phyloP scores from a whole-genome alignment of 2,797 vertebrate species.

The Heteromormyrus szaboi region DNA sequence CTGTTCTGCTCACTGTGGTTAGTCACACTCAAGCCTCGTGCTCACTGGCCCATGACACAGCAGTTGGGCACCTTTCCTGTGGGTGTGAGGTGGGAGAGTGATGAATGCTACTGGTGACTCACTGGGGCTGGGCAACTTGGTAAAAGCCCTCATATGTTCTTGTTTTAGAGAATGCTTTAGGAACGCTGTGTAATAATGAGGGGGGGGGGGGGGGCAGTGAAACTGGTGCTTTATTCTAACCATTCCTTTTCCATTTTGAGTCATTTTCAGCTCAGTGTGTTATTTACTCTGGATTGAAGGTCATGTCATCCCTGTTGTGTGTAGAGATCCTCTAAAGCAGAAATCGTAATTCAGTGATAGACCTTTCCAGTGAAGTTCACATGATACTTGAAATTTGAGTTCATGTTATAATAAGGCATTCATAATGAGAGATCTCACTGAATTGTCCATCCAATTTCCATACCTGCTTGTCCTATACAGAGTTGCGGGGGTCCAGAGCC shows the following conservation, averaged over 20 bases:
- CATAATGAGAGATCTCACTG: background rate
- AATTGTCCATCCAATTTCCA: background rate
- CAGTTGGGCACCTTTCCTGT: constrained; percentile 37
- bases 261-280: background rate
- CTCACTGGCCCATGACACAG: constrained; percentile 44
- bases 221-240: background rate
- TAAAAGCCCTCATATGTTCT: constrained; percentile 45
- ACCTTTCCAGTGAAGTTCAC: background rate
- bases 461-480: background rate
- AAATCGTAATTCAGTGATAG: background rate
- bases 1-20: constrained; percentile 6
- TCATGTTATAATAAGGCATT: background rate
- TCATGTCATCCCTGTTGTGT: background rate
- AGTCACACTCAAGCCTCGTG: background rate
- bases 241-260: background rate
- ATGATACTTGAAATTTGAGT: background rate
- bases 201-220: background rate
- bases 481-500: background rate
- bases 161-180: background rate
- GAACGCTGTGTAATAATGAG: background rate
- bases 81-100: constrained; percentile 25
- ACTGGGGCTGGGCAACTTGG: constrained; percentile 46
- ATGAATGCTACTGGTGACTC: constrained; percentile 52
- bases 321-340: background rate
- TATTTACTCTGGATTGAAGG: background rate